Conservation (phyloP, 2,888 invertebrate genomes). For the Julus scandinavius region DNA sequence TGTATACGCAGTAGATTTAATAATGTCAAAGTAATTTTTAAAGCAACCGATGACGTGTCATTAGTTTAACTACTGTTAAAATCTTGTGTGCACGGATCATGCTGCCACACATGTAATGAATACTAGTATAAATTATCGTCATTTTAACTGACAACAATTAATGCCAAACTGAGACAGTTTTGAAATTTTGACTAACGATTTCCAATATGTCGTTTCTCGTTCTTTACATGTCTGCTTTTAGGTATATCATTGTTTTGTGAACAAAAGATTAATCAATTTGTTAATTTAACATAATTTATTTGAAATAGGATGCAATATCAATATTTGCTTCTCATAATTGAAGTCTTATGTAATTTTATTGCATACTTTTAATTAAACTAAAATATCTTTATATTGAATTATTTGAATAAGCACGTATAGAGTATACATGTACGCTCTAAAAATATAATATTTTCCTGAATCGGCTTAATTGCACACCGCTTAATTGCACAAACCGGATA, state of each 20-base stretch:
- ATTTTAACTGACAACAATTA: background rate
- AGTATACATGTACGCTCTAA: too few relatives aligned
- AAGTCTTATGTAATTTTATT: too few relatives aligned
- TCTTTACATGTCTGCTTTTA: background rate
- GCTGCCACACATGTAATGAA: background rate
- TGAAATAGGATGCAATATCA: too few relatives aligned
- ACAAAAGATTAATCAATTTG: background rate
- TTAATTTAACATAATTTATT: background rate
- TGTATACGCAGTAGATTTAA: background rate
- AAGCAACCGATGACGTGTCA: background rate
- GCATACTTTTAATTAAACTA: too few relatives aligned
- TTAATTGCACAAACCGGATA: too few relatives aligned
- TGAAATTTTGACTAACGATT: background rate
- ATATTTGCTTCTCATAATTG: too few relatives aligned
- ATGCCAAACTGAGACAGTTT: background rate
- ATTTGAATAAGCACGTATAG: too few relatives aligned
- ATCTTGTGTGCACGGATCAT: background rate
- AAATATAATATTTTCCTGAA: too few relatives aligned
- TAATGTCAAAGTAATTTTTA: background rate
- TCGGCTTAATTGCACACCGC: too few relatives aligned
- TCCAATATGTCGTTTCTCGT: background rate
- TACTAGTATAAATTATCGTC: background rate
- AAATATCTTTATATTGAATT: too few relatives aligned
- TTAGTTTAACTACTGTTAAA: background rate
- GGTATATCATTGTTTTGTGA: background rate